phyloP scores from a whole-genome alignment of 53 echinoderm and acorn worm species.

The Glandiceps talaboti region DNA sequence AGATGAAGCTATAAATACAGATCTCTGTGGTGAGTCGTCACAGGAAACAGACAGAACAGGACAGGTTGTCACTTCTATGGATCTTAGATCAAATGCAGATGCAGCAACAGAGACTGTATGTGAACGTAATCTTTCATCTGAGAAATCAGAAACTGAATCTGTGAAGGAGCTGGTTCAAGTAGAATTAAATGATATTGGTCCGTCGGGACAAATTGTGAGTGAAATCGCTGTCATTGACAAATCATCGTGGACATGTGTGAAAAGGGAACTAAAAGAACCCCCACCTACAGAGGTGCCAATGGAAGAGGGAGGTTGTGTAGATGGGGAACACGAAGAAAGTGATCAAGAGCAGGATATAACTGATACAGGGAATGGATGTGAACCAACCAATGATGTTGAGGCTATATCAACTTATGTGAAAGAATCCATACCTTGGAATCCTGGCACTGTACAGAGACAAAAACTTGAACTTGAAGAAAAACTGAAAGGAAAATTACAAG shows the following conservation, averaged over 20 bases:
- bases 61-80: neutral
- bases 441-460: conserved; percentile 70
- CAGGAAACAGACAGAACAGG: too few species aligned
- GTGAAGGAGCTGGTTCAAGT: neutral
- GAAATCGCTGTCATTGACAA: neutral
- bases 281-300: neutral
- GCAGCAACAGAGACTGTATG: neutral
- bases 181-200: neutral
- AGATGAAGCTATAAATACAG: neutral
- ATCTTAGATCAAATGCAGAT: neutral
- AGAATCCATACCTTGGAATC: conserved; percentile 41
- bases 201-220: neutral
- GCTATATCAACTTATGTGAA: conserved; percentile 3
- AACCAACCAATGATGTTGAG: conserved; percentile 13
- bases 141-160: neutral
- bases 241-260: neutral
- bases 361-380: too few species aligned
- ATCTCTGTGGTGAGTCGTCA: too few species aligned
- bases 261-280: neutral
- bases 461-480: conserved; percentile 77
- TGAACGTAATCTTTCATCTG: neutral
- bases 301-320: neutral
- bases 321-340: neutral
- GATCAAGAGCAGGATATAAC: conserved; percentile 5
- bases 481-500: conserved; percentile 30